Base-by-base conservation (phyloP, 2,797 vertebrate species). In the Etheostoma perlongum region DNA sequence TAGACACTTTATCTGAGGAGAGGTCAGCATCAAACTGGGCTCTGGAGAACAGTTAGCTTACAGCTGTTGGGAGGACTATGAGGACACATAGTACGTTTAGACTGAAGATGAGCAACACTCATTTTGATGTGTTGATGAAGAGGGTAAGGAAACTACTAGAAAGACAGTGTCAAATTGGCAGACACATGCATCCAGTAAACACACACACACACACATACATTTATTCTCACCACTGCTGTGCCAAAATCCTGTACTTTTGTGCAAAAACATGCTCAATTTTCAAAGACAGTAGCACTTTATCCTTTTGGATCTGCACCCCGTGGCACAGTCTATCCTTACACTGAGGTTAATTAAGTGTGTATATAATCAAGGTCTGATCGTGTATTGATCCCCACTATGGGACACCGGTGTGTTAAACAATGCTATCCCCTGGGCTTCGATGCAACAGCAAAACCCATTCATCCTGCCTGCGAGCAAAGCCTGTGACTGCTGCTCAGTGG, bases 321-420 rank as follows among this genome's bases (percentile, higher is more conserved):
- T 62, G 82, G 63, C 74, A 81, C 13, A 73, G 88, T 79, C 83
- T 85, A 72, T 89, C 87, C 78, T 89, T 81, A 84, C 67, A 75
- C 74, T 21, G 62, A 83, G 89, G 92, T 94, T 94, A 92, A 95
- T 94, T 94, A 93, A 91, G 90, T 90, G 89, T 90, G 92, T 89
- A 92, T 89, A 92, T 85, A 92, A 94, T 95, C 92, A 84, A 83
- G 82, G 82, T 79, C 79, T 86, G 92, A 93, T 94, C 84, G 57
- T 88, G 85, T 90, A 92, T 92, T 83, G 89, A 93, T 94, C 85
- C 78, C 68, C 79, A 80, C 88, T 76, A 76, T 85, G 89, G 90
- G 78, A 89, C 85, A 80, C 54, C n/a, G 9, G 80, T 72, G 78
- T 88, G 88, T 90, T 90, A 87, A 89, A 94, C 92, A 94, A 94